Base-by-base conservation (phyloP, 1,140 invertebrate genomes). In the Drosophila varians region DNA sequence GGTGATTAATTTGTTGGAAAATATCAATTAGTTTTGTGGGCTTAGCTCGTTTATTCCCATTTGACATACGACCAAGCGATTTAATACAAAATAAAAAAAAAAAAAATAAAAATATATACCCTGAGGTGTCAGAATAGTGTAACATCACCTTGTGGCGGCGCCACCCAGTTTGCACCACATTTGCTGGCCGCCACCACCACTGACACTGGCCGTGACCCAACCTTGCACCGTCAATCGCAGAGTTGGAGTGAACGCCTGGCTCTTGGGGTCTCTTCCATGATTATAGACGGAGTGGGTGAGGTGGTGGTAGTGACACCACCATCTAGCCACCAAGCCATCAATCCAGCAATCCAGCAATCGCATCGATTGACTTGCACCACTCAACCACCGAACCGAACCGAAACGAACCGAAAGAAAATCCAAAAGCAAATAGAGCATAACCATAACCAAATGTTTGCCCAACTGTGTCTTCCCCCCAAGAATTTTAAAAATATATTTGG, bases 371-470 rank as follows among this genome's bases (percentile, higher is more conserved):
- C 58, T 52, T 52, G 58, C 62, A 51, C 45, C 62, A 64, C 58
- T 14, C n/a, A 65, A 18, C 58, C 60, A 56, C 62, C 11, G 62
- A 49, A 56, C 52, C 62, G 31, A 43, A 28, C n/a, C n/a, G n/a
- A n/a, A n/a, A n/a, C n/a, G 21, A 28, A 46, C 12, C 12, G 14
- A 26, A 26, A 1, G 9, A 31, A n/a, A 31, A 31, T 48, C 47
- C 23, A 46, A 28, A 38, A 43, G 56, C 79, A 84, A 84, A 84
- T 84, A 72, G 79, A 84, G 79, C 79, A 77, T 75, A 74, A 55
- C 70, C 54, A 77, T 74, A n/a, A 70, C 52, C 79, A 38, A 68
- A 60, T 62, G 68, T 75, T 73, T 82, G 77, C 43, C 77, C 73
- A 80, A 77, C 73, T 82, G 73, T 82, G 49, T 69, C 78, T 58